These are phyloP conservation scores for Synergus umbraculus DNA, from an alignment of 2,888 invertebrate species.

Conservation along the genomic window DNA sequence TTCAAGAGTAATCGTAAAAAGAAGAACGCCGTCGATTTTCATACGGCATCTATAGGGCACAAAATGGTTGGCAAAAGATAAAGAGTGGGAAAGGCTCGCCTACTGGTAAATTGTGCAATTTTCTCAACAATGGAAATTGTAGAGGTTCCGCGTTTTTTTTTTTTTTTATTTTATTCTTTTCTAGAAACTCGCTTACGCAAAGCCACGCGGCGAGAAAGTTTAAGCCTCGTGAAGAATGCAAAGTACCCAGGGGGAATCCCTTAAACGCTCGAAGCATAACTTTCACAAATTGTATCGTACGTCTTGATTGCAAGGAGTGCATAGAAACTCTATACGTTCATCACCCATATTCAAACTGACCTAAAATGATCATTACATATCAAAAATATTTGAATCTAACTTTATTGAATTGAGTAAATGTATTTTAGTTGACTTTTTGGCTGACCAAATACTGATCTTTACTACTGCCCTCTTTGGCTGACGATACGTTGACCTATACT, in stretches of 20 bases:
- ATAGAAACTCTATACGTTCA: neutral
- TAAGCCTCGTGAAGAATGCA: conserved; percentile 47
- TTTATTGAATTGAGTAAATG: neutral
- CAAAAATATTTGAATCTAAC: conserved; percentile 14
- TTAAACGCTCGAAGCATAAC: conserved; percentile 39
- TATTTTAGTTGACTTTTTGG: too few relatives aligned
- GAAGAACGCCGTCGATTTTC: conserved; percentile 13
- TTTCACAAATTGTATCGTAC: conserved; percentile 49
- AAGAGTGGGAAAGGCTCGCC: neutral
- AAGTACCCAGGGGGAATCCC: conserved; percentile 42
- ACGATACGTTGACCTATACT: too few relatives aligned
- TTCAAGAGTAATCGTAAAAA: conserved; percentile 4
- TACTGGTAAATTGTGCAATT: conserved; percentile 31
- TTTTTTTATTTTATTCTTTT: conserved; percentile 17
- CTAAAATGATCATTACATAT: neutral
- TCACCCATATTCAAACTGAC: neutral
- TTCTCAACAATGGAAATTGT: conserved; percentile 23
- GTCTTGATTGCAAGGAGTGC: conserved; percentile 45
- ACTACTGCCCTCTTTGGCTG: too few relatives aligned
- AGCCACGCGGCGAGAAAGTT: conserved; percentile 39
- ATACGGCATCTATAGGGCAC: conserved; percentile 7
- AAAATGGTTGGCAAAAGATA: neutral
- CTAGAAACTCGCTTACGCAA: conserved; percentile 4
- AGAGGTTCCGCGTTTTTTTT: neutral
- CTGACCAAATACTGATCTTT: too few relatives aligned